Conservation (phyloP, 1,140 invertebrate genomes). For the Drosophila eugracilis region DNA sequence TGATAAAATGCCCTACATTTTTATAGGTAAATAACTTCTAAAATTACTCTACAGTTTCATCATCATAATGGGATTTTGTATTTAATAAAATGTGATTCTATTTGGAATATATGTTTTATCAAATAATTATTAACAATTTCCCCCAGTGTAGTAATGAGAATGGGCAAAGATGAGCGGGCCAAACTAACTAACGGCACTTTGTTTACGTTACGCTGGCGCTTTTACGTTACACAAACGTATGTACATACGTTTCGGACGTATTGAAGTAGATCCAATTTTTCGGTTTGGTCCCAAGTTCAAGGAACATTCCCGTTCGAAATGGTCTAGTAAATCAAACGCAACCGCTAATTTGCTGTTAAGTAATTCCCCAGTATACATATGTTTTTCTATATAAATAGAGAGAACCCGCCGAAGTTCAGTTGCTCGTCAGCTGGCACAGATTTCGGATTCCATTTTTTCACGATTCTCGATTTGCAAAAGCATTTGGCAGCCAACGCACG, state of each 20-base stretch:
- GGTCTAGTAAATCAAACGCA: conserved; percentile 46
- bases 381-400: conserved; percentile 17
- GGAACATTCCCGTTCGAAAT: conserved; percentile 26
- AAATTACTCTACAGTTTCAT: too few species aligned
- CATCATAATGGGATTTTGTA: too few species aligned
- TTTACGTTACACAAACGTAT: conserved; percentile 17
- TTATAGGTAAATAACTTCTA: too few species aligned
- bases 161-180: conserved; percentile 8
- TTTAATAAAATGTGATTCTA: too few species aligned
- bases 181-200: conserved; percentile 20
- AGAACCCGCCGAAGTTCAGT: conserved; percentile 15
- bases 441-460: conserved; percentile 56
- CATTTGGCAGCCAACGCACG: conserved; percentile 61
- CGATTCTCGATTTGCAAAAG: conserved; percentile 32
- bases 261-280: conserved; percentile 38
- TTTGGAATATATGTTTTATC: too few species aligned
- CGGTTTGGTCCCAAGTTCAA: conserved; percentile 35
- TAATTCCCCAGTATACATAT: conserved; percentile 43
- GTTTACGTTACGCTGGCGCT: conserved; percentile 45
- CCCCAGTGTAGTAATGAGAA: conserved; percentile 15
- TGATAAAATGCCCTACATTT: too few species aligned
- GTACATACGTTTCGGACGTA: conserved; percentile 27
- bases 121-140: not conserved
- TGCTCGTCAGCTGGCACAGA: conserved; percentile 36
- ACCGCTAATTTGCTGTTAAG: conserved; percentile 37